A percentile compares a stretch with the other conserved stretches of the same genome.
phyloP scores from a whole-genome alignment of 2,888 invertebrate genomes.

The Hesperia comma region DNA sequence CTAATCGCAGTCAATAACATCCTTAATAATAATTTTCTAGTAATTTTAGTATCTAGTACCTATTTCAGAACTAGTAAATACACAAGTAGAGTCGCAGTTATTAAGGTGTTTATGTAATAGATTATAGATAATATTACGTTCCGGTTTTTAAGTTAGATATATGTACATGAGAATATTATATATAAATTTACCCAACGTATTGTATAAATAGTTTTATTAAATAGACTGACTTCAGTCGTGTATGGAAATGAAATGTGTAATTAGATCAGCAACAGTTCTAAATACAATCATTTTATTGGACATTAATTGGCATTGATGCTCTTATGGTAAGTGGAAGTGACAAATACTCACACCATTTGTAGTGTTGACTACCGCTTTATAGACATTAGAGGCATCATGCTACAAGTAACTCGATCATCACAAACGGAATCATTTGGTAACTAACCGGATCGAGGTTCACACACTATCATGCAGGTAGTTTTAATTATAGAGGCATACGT shows the following conservation, averaged over 20 bases:
- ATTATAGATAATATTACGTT: slow-evolving; percentile 25
- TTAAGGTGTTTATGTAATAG: slow-evolving; percentile 48
- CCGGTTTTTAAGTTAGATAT: slow-evolving; percentile 20
- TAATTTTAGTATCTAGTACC: slow-evolving; percentile 36
- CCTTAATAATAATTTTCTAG: slow-evolving; percentile 5
- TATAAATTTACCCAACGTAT: not conserved
- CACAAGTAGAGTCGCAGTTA: slow-evolving; percentile 26
- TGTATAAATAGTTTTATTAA: slow-evolving; percentile 32
- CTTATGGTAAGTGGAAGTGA: slow-evolving; percentile 79
- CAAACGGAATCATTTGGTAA: slow-evolving; percentile 64
- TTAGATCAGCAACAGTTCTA: slow-evolving; percentile 57
- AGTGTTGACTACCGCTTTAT: slow-evolving; percentile 76
- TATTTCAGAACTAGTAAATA: slow-evolving; percentile 43
- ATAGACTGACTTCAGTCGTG: slow-evolving; percentile 54
- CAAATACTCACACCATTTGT: slow-evolving; percentile 63
- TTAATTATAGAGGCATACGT: slow-evolving; percentile 57
- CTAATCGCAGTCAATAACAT: not conserved
- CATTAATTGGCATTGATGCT: slow-evolving; percentile 71
- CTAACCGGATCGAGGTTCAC: slow-evolving; percentile 57
- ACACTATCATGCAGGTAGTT: slow-evolving; percentile 72
- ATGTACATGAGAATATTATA: slow-evolving; percentile 10
- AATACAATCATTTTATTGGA: slow-evolving; percentile 64
- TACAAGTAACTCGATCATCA: slow-evolving; percentile 64
- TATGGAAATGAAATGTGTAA: slow-evolving; percentile 65
- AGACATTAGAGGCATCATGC: slow-evolving; percentile 75